phyloP scores from a whole-genome alignment of 2,797 vertebrate species.

The Gallinago nigripennis region DNA sequence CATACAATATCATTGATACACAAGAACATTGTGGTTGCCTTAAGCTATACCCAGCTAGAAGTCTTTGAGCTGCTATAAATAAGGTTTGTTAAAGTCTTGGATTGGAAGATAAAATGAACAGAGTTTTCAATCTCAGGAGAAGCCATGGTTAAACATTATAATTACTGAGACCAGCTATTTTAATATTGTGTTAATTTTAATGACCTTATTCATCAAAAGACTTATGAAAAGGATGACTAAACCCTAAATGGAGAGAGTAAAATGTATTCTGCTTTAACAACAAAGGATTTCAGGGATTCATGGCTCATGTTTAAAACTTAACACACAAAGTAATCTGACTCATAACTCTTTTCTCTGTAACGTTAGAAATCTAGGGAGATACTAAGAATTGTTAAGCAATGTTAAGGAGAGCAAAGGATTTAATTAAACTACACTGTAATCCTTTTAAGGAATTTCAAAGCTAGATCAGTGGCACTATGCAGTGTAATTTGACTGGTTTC shows the following conservation, averaged over 20 bases:
- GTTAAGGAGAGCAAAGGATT: slow-evolving; percentile 33
- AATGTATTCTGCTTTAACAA: slow-evolving; percentile 42
- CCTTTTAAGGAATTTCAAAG: slow-evolving; percentile 42
- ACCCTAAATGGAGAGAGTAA: slow-evolving; percentile 26
- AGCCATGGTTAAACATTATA: slow-evolving; percentile 31
- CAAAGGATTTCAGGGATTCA: slow-evolving; percentile 37
- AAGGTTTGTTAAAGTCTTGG: neutral
- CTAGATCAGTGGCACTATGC: neutral
- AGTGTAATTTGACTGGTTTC: neutral
- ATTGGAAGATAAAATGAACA: slow-evolving; percentile 39
- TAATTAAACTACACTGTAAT: slow-evolving; percentile 24
- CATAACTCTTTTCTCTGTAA: slow-evolving; percentile 7
- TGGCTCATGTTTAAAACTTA: slow-evolving; percentile 30
- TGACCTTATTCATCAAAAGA: slow-evolving; percentile 52
- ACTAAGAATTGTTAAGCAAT: slow-evolving; percentile 22
- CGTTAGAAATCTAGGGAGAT: slow-evolving; percentile 33
- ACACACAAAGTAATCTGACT: slow-evolving; percentile 52
- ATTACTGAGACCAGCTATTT: slow-evolving; percentile 45
- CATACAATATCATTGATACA: slow-evolving; percentile 35
- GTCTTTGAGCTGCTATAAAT: slow-evolving; percentile 9
- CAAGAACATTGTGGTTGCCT: slow-evolving; percentile 49
- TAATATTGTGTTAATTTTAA: slow-evolving; percentile 49
- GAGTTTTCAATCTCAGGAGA: slow-evolving; percentile 35
- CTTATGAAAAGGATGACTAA: slow-evolving; percentile 49
- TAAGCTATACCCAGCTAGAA: slow-evolving; percentile 50